Conservation (phyloP, 1,140 invertebrate species). For the Leptestheria dahalacensis region DNA sequence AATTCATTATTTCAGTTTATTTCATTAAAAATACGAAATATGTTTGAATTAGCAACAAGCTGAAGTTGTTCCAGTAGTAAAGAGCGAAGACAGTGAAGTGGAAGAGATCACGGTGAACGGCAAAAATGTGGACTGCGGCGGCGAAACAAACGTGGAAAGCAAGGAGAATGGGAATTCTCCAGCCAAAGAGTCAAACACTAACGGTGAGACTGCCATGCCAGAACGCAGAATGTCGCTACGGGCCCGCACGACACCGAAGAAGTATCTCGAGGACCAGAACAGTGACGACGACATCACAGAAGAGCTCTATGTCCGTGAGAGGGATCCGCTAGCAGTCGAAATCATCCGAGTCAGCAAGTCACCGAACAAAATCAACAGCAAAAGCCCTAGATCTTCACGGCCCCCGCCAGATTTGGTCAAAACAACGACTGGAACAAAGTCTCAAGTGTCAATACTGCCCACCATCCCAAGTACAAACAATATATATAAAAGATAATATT, state of each 20-base stretch:
- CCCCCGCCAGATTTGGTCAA: slow-evolving; percentile 1
- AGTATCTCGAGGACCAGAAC: slow-evolving; percentile 3
- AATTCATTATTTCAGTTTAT: too few species aligned
- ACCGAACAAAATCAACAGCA: slow-evolving; percentile 39
- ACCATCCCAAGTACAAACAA: not conserved
- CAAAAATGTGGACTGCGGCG: too few species aligned
- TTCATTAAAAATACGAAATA: too few species aligned
- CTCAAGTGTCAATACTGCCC: not conserved
- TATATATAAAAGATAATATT: too few species aligned
- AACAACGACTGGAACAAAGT: not conserved
- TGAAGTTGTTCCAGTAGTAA: too few species aligned
- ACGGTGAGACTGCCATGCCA: slow-evolving; percentile 6
- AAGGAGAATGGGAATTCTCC: not conserved
- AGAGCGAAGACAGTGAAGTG: too few species aligned
- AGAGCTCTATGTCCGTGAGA: slow-evolving; percentile 49
- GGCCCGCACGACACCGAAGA: not conserved
- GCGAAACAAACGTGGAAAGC: not conserved
- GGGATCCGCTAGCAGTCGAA: slow-evolving; percentile 50
- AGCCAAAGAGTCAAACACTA: not conserved
- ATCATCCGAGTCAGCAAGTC: slow-evolving; percentile 42
- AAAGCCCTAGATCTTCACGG: not conserved
- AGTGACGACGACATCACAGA: slow-evolving; percentile 26
- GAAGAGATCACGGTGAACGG: too few species aligned
- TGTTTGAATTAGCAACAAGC: too few species aligned
- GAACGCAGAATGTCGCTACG: not conserved